Base-by-base conservation (phyloP, 2,888 invertebrate species). In the Callyntrura guangdongensis region DNA sequence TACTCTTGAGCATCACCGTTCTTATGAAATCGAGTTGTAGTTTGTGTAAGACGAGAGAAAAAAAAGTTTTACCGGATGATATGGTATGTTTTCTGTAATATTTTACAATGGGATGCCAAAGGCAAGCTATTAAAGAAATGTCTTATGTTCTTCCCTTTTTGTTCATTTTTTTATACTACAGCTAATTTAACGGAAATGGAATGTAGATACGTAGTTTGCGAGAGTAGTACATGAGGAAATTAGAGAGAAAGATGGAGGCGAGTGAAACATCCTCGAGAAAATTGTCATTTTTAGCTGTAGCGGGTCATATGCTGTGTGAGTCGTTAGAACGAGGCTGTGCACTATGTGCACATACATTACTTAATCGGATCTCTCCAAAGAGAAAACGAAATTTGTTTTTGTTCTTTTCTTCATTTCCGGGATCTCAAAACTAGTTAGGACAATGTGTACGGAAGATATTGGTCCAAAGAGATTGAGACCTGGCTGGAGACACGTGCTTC, bases 91-190 rank as follows among this genome's bases (percentile, higher is more conserved):
- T 69, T 36, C 14, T 36, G 14, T 36, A n/a, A 67, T 17, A 47
- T 72, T 72, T 36, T 72, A 45, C 72, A 36, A 72, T 45, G 72
- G 9, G 22, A 8, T 53, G 77, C 77, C 77, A 77, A 36, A 49
- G 77, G 77, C 77, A 53, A 77, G 49, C 77, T 77, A 77, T 77
- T 77, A 77, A 27, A 53, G 53, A 74, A 45, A 3, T 77, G 53
- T 53, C 77, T 17, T 72, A 3, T 61, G 14, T 45, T 69, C 4
- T 61, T 20, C n/a, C 36, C 36, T 36, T 56, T 53, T 14, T 22
- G 53, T 17, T 77, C 53, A 14, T 12, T 77, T 77, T n/a, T 77
- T 25, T 77, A 12, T 77, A 12, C 53, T 77, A 53, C 45, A 36
- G 36, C 45, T 72, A 72, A 72, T 72, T 36, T 17, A 47, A 17